phyloP scores from a whole-genome alignment of 2,113 vertebrate species.

The Phylloscopus whistleri region DNA sequence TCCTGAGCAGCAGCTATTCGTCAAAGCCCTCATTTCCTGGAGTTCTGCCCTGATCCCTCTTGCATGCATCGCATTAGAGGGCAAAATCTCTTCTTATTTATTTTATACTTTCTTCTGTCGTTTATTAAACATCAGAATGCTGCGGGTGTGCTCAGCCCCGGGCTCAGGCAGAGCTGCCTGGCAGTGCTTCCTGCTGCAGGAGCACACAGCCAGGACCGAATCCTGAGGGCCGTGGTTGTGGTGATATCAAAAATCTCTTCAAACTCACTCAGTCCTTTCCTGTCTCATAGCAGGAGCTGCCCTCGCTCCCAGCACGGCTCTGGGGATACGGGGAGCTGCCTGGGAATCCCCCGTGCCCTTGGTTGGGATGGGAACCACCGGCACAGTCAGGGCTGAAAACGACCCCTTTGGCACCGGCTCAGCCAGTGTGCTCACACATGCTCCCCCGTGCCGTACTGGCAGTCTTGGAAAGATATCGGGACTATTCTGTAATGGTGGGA shows the following conservation, averaged over 20 bases:
- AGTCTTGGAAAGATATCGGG: neutral
- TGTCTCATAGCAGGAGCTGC: neutral
- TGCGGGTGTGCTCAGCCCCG: constrained; percentile 31
- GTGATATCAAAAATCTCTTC: neutral
- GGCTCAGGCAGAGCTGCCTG: neutral
- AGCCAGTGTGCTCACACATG: neutral
- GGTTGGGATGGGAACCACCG: neutral
- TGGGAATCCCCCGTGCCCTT: neutral
- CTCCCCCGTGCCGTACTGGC: neutral
- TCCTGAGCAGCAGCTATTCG: constrained; percentile 45
- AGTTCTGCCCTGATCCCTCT: constrained; percentile 68
- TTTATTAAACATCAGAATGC: constrained; percentile 69
- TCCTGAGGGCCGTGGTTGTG: constrained; percentile 3
- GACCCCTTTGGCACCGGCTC: neutral
- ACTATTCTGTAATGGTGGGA: neutral
- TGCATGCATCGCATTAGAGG: constrained; percentile 53
- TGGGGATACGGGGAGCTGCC: neutral
- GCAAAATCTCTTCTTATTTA: constrained; percentile 50
- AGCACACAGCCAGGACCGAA: neutral
- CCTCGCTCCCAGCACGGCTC: neutral
- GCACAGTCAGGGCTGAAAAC: neutral
- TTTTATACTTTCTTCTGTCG: constrained; percentile 42
- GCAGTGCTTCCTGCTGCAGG: constrained; percentile 1
- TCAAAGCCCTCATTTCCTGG: constrained; percentile 59
- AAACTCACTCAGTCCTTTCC: neutral